phyloP scores from a whole-genome alignment of 2,888 invertebrate genomes.

The Belgica antarctica region DNA sequence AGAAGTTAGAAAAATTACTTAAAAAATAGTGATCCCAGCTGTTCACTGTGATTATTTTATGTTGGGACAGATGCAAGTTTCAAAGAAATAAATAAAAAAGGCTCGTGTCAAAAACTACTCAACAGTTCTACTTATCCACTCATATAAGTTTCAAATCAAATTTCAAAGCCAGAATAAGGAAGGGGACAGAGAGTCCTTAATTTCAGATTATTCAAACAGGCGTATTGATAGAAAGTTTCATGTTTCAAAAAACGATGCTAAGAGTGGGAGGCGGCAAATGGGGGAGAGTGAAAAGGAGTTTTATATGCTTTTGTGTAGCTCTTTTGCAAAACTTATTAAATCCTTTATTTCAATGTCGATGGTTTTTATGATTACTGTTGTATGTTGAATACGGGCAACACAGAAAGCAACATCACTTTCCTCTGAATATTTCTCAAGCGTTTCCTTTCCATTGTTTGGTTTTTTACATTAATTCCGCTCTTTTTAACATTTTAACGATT shows the following conservation, averaged over 20 bases:
- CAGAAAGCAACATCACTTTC: slow-evolving; percentile 14
- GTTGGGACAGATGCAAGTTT: too few species aligned
- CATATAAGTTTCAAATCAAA: not conserved
- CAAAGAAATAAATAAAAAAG: not conserved
- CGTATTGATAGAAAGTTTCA: slow-evolving; percentile 40
- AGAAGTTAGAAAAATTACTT: too few species aligned
- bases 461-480: slow-evolving; percentile 44
- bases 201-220: slow-evolving; percentile 13
- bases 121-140: slow-evolving; percentile 27
- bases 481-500: slow-evolving; percentile 42
- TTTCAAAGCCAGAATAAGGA: not conserved
- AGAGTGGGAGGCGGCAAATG: too few species aligned
- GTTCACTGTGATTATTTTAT: too few species aligned
- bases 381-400: not conserved
- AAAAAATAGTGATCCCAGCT: too few species aligned
- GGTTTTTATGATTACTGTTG: not conserved
- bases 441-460: slow-evolving; percentile 43
- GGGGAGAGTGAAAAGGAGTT: not conserved
- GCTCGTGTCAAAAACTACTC: slow-evolving; percentile 42
- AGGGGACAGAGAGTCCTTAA: slow-evolving; percentile 7
- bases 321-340: slow-evolving; percentile 11
- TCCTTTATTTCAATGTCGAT: slow-evolving; percentile 6
- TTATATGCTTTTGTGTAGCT: too few species aligned
- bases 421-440: slow-evolving; percentile 33
- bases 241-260: too few species aligned